Base-by-base conservation (phyloP, 2,888 invertebrate species). In the Oegoconia quadripuncta region DNA sequence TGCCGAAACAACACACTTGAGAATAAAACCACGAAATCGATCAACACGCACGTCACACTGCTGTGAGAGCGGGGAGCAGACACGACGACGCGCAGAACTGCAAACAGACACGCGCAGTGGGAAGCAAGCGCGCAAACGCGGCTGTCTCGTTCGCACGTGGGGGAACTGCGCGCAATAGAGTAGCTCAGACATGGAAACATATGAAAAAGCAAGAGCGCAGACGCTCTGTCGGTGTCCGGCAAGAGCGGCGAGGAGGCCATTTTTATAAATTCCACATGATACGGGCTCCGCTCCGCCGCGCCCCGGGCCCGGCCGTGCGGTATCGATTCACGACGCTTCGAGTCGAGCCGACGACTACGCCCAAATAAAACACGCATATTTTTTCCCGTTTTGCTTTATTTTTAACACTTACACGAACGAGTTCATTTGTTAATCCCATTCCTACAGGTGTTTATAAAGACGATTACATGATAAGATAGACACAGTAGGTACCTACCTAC, bases 71-170 rank as follows among this genome's bases (percentile, higher is more conserved):
- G 62, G 61, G 60, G 48, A 39, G 49, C 75, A 56, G 48, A 75
- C 81, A 72, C 66, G 73, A 31, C 57, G 61, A 44, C 78, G 80
- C 80, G 77, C 84, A 83, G 51, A 48, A 45, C 68, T 67, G 66
- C 84, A 82, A 58, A 77, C 84, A 82, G 58, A 73, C 82, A 71
- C 78, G 83, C 81, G 80, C 79, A 77, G 64, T 56, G 64, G 44
- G 67, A 73, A 67, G 71, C 74, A 55, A 50, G 64, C 74, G 62
- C 52, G 59, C 29, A 29, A 5, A 25, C 33, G 25, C 16, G 25
- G 15, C 7, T 25, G 55, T 28, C 77, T 48, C 74, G 51, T 70
- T 79, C 63, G 48, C 54, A 27, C 75, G 34, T 59, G 14, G 58
- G 26, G 12, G 27, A 11, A 27, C 27, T 3, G 7, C 18, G 30